Conservation (phyloP, 2,797 vertebrate species). For the Chromobotia macracanthus region DNA sequence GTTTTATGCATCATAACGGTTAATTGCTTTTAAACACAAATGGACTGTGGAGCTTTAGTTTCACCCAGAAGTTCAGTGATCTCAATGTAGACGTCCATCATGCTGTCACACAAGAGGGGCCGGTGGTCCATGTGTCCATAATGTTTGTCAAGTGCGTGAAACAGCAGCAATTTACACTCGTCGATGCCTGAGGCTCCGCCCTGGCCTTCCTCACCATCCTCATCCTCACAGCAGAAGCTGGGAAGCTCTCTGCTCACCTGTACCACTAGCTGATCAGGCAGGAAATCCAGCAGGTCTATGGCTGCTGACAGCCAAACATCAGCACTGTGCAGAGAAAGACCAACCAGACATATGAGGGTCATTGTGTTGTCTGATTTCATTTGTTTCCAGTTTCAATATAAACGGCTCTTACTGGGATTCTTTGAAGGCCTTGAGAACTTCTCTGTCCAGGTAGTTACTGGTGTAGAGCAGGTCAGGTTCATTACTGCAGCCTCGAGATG, state of each 20-base stretch:
- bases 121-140: conserved; percentile 79
- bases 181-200: conserved; percentile 64
- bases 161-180: conserved; percentile 82
- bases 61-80: conserved; percentile 88
- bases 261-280: conserved; percentile 87
- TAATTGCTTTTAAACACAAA: neutral
- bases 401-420: conserved; percentile 82
- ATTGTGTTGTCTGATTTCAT: neutral
- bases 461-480: conserved; percentile 76
- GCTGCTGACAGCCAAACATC: conserved; percentile 89
- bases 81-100: conserved; percentile 83
- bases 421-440: conserved; percentile 88
- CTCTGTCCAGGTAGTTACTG: conserved; percentile 86
- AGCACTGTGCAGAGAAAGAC: conserved; percentile 70
- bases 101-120: conserved; percentile 80
- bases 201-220: conserved; percentile 19
- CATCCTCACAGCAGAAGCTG: conserved; percentile 58
- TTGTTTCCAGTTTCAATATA: neutral
- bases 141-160: conserved; percentile 82
- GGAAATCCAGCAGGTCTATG: conserved; percentile 87
- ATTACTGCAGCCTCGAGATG: conserved; percentile 63
- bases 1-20: neutral
- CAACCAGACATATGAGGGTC: no score
- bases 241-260: conserved; percentile 83
- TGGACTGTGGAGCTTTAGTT: conserved; percentile 21